Conservation (phyloP, 2,113 vertebrate genomes). For the Eptesicus fuscus region DNA sequence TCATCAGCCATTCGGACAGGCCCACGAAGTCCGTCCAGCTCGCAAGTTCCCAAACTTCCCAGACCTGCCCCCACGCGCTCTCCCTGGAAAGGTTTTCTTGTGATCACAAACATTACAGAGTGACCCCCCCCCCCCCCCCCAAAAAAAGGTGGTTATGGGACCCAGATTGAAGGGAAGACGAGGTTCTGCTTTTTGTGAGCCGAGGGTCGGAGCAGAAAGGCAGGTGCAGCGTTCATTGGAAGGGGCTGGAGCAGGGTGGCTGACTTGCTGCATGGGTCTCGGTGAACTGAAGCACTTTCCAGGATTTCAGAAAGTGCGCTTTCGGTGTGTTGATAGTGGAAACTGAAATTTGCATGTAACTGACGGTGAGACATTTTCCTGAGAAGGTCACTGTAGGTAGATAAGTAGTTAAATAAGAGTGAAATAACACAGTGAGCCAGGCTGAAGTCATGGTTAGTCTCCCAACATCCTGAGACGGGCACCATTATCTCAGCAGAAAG, state of each 20-base stretch:
- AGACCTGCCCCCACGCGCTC: background rate
- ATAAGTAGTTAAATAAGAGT: constrained; percentile 10
- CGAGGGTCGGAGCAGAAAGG: background rate
- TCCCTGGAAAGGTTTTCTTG: background rate
- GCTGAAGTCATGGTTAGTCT: background rate
- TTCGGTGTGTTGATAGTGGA: constrained; percentile 51
- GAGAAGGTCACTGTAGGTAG: background rate
- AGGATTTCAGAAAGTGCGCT: constrained; percentile 65
- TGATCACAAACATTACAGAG: constrained; percentile 26
- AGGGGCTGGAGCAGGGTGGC: constrained; percentile 6
- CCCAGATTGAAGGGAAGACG: constrained; percentile 43
- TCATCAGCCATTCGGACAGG: constrained; percentile 51
- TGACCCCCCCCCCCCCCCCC: background rate
- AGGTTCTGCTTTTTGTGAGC: constrained; percentile 40
- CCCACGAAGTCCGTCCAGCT: background rate
- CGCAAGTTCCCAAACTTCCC: constrained; percentile 49
- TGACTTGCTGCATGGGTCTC: constrained; percentile 36
- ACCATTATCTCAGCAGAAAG: background rate
- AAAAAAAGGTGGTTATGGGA: constrained; percentile 28
- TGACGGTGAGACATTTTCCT: constrained; percentile 22
- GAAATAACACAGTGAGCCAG: background rate
- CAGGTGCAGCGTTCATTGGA: constrained; percentile 48
- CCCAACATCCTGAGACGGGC: constrained; percentile 23
- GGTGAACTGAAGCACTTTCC: constrained; percentile 57
- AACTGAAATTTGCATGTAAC: constrained; percentile 55